Percentiles rank a stretch among this genome's conserved stretches.
Evolutionary conservation across 2,888 invertebrate species (phyloP).

Genomic region (Phengaris alcon): DNA sequence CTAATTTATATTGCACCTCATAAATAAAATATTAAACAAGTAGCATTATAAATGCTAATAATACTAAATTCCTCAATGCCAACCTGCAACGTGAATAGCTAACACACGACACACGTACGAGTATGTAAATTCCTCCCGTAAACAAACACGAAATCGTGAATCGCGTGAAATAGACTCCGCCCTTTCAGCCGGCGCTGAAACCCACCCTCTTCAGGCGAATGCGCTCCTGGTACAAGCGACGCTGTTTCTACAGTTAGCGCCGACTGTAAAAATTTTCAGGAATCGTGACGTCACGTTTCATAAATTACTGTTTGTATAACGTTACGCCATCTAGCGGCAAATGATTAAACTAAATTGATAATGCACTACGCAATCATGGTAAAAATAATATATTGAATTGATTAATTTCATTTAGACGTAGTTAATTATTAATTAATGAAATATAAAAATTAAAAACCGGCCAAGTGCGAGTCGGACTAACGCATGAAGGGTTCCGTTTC

Average conservation of each 20-base stretch:
- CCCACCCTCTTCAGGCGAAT: conserved; percentile 34
- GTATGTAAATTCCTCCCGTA: not conserved
- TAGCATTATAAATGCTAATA: not conserved
- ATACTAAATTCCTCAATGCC: not conserved
- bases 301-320: not conserved
- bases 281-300: conserved; percentile 30
- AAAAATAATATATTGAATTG: too few species aligned
- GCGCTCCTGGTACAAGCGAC: conserved; percentile 46
- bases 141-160: not conserved
- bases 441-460: too few species aligned
- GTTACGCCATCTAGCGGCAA: conserved; percentile 36
- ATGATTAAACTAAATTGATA: not conserved
- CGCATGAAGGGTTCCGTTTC: too few species aligned
- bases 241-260: conserved; percentile 65
- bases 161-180: conserved; percentile 29
- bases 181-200: conserved; percentile 41
- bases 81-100: not conserved
- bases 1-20: too few species aligned
- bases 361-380: too few species aligned
- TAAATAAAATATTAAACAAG: not conserved
- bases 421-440: too few species aligned
- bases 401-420: too few species aligned
- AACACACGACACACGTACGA: not conserved
- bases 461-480: too few species aligned
- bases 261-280: conserved; percentile 45